Evolutionary conservation across 2,113 vertebrate species (phyloP), one percentile per base, ranked within the genome.

Genomic region (Psittacara wagleri): DNA sequence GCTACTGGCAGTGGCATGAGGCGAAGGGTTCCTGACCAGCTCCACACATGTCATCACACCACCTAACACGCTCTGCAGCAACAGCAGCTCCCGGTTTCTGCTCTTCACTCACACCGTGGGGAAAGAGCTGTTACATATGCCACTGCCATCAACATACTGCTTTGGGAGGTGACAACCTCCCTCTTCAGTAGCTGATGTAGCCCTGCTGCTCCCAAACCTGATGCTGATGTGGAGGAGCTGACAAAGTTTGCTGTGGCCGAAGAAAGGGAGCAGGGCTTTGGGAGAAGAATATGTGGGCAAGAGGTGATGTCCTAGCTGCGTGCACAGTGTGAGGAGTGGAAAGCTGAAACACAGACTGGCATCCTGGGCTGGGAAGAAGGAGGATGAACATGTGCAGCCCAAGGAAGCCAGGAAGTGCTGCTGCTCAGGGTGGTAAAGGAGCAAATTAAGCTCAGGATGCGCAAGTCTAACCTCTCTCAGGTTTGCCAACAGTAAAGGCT

Each of bases 71-170:
- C n/a, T 4, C 73, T 69, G 90, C 69, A 23, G 70, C 89, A 15
- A n/a, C 0, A 14, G 52, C 80, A 74, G 85, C 74, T 64, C 69
- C 74, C 57, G 5, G 23, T 7, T 6, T 6, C 72, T 43, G 81
- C 78, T 33, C 74, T 33, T 48, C 46, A 2, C 29, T 69, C 74
- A 3, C 1, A 0, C 84, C 1, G 2, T 1, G 29, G 72, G 49
- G 43, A 46, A 61, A 74, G 52, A 84, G 41, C 73, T 61, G 13
- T 2, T 1, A 3, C 6, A 0, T 1, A 3, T 0, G 0, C 27
- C 55, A 7, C 80, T 51, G 63, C 43, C 27, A 5, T 7, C 35
- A 25, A 27, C 0, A 0, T 2, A 12, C 55, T 44, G 69, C 81
- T 44, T 4, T 8, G 64, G 70, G 29, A 61, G n/a, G 29, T 0